phyloP scores from a whole-genome alignment of 2,888 invertebrate genomes.

The Scaptomyza parva region DNA sequence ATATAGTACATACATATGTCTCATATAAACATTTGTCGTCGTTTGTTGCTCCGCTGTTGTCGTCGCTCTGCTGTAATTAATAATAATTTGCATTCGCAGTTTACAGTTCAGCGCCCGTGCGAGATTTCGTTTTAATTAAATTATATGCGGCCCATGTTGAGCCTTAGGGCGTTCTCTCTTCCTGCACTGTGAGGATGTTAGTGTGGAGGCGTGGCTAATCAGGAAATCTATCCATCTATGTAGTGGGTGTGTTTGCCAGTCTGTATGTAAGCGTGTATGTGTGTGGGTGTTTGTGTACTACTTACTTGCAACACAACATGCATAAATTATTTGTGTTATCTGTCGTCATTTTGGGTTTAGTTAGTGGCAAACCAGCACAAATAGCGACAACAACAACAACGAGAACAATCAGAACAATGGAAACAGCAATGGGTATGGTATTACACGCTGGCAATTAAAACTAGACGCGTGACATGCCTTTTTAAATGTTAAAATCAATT shows the following conservation, averaged over 20 bases:
- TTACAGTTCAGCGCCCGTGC: constrained; percentile 78
- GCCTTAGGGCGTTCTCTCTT: constrained; percentile 22
- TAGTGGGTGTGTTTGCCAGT: constrained; percentile 11
- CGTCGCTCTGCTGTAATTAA: constrained; percentile 70
- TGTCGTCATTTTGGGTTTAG: constrained; percentile 55
- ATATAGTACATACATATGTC: constrained; percentile 41
- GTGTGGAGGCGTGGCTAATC: constrained; percentile 50
- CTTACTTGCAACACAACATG: constrained; percentile 57
- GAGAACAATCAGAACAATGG: constrained; percentile 17
- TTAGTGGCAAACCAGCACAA: constrained; percentile 25
- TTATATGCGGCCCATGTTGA: constrained; percentile 51
- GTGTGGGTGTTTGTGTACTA: constrained; percentile 16
- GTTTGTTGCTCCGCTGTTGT: constrained; percentile 56
- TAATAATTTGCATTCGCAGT: constrained; percentile 79
- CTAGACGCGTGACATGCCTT: neutral
- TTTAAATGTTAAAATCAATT: neutral
- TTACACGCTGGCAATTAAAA: constrained; percentile 8
- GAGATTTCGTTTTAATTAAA: constrained; percentile 80
- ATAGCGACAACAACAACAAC: constrained; percentile 13
- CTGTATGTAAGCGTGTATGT: neutral
- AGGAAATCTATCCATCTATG: constrained; percentile 44
- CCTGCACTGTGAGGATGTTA: neutral
- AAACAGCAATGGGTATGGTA: neutral
- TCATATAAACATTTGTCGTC: constrained; percentile 64
- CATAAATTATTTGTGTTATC: constrained; percentile 72